A percentile compares a stretch with the other conserved stretches of the same genome.
Evolutionary conservation across 2,797 vertebrate genomes (phyloP).

Genomic region (Sebastolobus alascanus): DNA sequence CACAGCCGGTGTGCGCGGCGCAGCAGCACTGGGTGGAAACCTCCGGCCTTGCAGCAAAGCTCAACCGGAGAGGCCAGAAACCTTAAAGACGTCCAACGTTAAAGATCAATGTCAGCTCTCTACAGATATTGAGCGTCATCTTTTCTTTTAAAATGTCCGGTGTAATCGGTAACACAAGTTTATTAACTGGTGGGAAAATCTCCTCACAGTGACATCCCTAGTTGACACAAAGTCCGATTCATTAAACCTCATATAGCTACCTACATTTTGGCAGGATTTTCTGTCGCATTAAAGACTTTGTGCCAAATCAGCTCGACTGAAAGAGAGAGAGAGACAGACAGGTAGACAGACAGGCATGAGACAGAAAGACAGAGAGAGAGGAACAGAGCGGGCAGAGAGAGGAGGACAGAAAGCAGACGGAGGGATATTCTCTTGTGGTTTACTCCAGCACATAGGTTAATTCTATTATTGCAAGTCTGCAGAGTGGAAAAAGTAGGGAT

Average conservation of each 20-base stretch:
- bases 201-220: too few relatives aligned
- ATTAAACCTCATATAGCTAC: not conserved
- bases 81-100: too few relatives aligned
- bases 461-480: slow-evolving; percentile 82
- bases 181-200: too few relatives aligned
- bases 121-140: too few relatives aligned
- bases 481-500: slow-evolving; percentile 78
- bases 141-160: too few relatives aligned
- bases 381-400: slow-evolving; percentile 19
- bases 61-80: too few relatives aligned
- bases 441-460: slow-evolving; percentile 77
- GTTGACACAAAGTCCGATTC: not conserved
- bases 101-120: too few relatives aligned
- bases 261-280: not conserved
- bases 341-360: slow-evolving; percentile 23
- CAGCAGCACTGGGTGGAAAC: too few relatives aligned
- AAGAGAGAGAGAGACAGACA: slow-evolving; percentile 7
- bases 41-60: too few relatives aligned
- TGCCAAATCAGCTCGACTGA: not conserved
- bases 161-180: too few relatives aligned
- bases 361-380: slow-evolving; percentile 30
- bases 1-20: rapidly evolving
- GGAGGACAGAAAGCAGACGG: slow-evolving; percentile 55
- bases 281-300: not conserved
- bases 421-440: slow-evolving; percentile 54